These are phyloP conservation scores for Matsumyia berberina DNA, from an alignment of 2,888 invertebrate species.

Conservation along the genomic window DNA sequence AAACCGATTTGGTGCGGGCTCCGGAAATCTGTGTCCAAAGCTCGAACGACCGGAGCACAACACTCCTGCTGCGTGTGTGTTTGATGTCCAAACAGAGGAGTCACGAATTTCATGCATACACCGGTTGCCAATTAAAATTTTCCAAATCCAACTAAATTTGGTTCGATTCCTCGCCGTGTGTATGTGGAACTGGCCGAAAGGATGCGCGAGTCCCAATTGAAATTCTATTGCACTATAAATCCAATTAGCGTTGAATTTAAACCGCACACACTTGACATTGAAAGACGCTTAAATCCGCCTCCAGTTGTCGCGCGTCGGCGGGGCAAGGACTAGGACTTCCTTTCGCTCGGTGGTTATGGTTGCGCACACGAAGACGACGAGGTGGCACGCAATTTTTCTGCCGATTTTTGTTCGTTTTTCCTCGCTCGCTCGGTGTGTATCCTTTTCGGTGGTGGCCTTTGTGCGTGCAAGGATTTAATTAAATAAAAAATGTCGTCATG, in stretches of 20 bases:
- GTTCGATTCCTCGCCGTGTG: conserved; percentile 24
- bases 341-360: conserved; percentile 30
- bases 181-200: conserved; percentile 21
- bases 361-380: conserved; percentile 42
- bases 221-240: conserved; percentile 75
- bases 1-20: conserved; percentile 24
- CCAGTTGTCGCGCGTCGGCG: not conserved
- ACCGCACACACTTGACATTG: conserved; percentile 68
- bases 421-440: conserved; percentile 5
- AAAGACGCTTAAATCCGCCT: conserved; percentile 55
- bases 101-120: conserved; percentile 75
- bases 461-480: conserved; percentile 75
- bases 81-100: conserved; percentile 67
- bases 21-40: conserved; percentile 1
- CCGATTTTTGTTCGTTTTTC: conserved; percentile 14
- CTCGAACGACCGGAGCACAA: not conserved
- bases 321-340: conserved; percentile 1
- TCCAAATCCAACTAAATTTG: conserved; percentile 67
- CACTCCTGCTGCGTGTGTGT: conserved; percentile 63
- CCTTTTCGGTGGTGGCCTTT: conserved; percentile 1
- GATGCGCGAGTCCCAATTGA: conserved; percentile 40
- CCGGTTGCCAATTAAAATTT: conserved; percentile 73
- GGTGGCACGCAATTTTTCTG: conserved; percentile 61
- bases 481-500: conserved; percentile 67
- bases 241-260: conserved; percentile 71